These are phyloP conservation scores for Stenopsyche tienmushanensis DNA, from an alignment of 1,140 invertebrate genomes.

Conservation along the genomic window DNA sequence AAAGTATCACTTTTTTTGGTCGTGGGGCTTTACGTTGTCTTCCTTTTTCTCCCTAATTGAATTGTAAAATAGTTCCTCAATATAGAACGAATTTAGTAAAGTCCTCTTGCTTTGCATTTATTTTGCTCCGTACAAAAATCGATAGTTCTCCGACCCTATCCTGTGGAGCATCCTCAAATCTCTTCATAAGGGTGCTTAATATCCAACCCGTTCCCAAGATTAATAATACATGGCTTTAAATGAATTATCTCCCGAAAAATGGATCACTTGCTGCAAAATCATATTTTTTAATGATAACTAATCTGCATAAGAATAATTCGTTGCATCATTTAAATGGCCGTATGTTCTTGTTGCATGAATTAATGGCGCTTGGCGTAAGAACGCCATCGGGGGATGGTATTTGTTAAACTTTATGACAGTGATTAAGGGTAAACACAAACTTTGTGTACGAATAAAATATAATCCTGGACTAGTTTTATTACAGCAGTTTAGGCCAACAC, in stretches of 20 bases:
- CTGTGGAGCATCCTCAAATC: conserved; percentile 9
- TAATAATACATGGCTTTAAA: no score
- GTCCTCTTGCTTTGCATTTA: conserved; percentile 22
- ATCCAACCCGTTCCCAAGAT: no score
- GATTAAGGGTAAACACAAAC: background rate
- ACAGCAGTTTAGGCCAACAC: background rate
- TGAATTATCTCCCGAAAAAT: no score
- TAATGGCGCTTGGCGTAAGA: no score
- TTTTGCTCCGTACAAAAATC: conserved; percentile 6
- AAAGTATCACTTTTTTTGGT: conserved; percentile 24
- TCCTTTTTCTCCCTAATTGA: conserved; percentile 30
- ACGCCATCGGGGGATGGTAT: background rate
- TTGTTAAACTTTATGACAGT: background rate
- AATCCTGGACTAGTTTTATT: background rate
- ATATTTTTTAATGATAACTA: no score
- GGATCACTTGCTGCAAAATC: no score
- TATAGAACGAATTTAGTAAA: conserved; percentile 18
- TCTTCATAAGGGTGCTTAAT: no score
- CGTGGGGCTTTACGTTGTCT: conserved; percentile 15
- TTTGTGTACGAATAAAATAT: background rate
- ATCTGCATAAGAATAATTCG: no score
- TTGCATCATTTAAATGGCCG: no score
- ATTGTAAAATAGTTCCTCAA: conserved; percentile 28
- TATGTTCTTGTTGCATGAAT: no score
- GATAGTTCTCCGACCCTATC: conserved; percentile 16